phyloP scores from a whole-genome alignment of 1,140 invertebrate species.

The Drosophila busckii region DNA sequence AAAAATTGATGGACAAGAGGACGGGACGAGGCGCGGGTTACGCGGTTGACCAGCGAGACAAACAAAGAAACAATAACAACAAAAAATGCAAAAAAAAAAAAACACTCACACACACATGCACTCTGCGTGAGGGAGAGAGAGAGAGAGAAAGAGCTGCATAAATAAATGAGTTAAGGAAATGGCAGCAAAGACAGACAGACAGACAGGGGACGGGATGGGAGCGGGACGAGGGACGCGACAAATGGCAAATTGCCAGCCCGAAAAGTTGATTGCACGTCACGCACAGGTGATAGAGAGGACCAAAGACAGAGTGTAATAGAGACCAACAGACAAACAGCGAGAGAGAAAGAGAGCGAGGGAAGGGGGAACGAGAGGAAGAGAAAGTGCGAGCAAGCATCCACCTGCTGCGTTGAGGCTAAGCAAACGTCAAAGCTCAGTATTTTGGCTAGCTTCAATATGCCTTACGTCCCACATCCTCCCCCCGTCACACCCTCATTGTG shows the following conservation, averaged over 20 bases:
- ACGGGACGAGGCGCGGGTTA: too few relatives aligned
- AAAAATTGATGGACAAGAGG: conserved; percentile 53
- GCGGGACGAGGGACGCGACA: too few relatives aligned
- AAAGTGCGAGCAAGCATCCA: background rate
- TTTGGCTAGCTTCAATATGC: too few relatives aligned
- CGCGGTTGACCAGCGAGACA: conserved; percentile 44
- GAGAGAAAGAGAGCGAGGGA: background rate
- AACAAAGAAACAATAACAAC: conserved; percentile 35
- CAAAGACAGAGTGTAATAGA: background rate
- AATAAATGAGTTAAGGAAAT: conserved; percentile 47
- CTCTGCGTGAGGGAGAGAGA: conserved; percentile 3
- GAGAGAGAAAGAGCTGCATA: conserved; percentile 35
- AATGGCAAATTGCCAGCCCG: conserved; percentile 26
- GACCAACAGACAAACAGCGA: background rate
- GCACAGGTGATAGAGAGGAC: conserved; percentile 41
- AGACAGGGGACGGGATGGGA: too few relatives aligned
- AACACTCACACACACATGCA: conserved; percentile 9
- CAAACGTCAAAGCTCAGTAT: too few relatives aligned
- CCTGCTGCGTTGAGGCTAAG: conserved; percentile 14
- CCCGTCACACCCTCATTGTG: background rate
- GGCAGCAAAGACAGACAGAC: conserved; percentile 19
- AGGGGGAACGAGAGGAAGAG: background rate
- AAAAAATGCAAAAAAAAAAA: conserved; percentile 11
- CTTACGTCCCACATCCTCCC: background rate
- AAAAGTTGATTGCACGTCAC: conserved; percentile 48